Conservation (phyloP, 2,888 invertebrate genomes). For the Sabatieria punctata region DNA sequence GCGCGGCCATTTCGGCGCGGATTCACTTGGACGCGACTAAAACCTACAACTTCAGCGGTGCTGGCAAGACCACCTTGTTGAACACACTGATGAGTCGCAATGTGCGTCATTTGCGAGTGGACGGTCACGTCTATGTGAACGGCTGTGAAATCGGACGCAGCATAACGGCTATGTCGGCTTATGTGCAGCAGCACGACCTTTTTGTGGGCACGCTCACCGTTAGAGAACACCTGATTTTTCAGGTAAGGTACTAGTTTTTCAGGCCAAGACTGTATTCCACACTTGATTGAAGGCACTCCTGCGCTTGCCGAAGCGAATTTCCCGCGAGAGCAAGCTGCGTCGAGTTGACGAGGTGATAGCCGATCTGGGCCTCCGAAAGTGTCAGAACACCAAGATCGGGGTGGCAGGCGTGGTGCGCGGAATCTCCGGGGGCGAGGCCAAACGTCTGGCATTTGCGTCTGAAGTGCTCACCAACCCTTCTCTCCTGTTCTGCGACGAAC, state of each 20-base stretch:
- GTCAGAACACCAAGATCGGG: conserved; percentile 72
- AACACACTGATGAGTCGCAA: conserved; percentile 50
- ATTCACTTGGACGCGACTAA: neutral
- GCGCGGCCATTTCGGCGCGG: too few species aligned
- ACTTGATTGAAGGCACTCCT: conserved; percentile 46
- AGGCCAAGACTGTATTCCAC: neutral
- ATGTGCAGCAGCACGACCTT: conserved; percentile 29
- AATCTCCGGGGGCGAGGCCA: conserved; percentile 63
- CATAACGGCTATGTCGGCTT: conserved; percentile 22
- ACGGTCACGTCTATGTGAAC: conserved; percentile 25
- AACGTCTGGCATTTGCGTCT: conserved; percentile 62
- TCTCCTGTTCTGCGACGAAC: conserved; percentile 88
- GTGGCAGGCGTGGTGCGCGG: conserved; percentile 60
- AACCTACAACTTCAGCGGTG: conserved; percentile 44
- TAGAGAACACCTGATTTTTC: conserved; percentile 26
- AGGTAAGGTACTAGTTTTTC: conserved; percentile 35
- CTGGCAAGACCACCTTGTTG: conserved; percentile 81
- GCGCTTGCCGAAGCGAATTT: conserved; percentile 60
- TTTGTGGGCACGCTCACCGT: conserved; percentile 28
- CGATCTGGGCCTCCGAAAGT: conserved; percentile 64
- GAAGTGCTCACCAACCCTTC: conserved; percentile 84
- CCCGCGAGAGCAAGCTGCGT: conserved; percentile 52
- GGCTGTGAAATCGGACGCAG: conserved; percentile 14
- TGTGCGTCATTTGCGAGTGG: conserved; percentile 22
- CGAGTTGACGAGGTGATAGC: conserved; percentile 69